phyloP scores from a whole-genome alignment of 2,797 vertebrate genomes.

The Pterois miles region DNA sequence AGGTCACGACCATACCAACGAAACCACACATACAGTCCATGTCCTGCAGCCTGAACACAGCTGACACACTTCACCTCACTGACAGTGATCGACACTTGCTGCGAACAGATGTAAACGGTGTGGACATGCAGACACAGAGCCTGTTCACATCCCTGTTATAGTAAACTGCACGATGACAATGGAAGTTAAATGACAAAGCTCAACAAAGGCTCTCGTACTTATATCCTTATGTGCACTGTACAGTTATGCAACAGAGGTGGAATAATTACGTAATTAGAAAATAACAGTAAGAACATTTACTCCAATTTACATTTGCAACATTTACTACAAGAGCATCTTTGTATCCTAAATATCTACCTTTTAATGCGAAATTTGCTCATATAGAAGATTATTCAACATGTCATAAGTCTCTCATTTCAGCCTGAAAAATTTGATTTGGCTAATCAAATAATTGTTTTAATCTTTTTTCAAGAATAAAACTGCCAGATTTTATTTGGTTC shows the following conservation, averaged over 20 bases:
- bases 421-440: not conserved
- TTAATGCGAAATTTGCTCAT: not conserved
- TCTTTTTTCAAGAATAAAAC: not conserved
- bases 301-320: not conserved
- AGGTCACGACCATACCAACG: not conserved
- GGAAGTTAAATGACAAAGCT: too few relatives aligned
- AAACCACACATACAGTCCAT: not conserved
- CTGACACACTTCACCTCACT: not conserved
- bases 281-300: not conserved
- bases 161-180: too few relatives aligned
- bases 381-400: not conserved
- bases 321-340: not conserved
- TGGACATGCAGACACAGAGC: too few relatives aligned
- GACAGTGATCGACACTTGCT: not conserved
- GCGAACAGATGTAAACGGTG: fast-evolving
- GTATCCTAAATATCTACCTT: not conserved
- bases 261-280: not conserved
- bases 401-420: not conserved
- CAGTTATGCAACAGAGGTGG: not conserved
- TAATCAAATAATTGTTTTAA: not conserved
- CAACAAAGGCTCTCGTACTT: too few relatives aligned
- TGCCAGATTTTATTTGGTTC: not conserved
- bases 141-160: too few relatives aligned
- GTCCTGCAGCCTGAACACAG: not conserved
- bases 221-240: not conserved